Conservation (phyloP, 1,140 invertebrate species). For the Aphidius gifuensis region DNA sequence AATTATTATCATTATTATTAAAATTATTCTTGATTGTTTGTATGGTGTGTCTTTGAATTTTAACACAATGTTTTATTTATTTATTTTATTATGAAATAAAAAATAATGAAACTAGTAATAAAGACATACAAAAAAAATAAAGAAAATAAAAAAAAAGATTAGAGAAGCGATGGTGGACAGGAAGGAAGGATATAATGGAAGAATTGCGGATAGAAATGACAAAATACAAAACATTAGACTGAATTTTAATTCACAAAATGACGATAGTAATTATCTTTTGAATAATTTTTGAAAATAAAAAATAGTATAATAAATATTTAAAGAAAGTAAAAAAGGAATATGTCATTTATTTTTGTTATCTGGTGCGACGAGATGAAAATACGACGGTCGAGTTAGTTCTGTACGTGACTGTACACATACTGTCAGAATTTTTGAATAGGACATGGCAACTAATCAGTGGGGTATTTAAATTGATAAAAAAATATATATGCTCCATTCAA, state of each 20-base stretch:
- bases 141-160: slow-evolving; percentile 5
- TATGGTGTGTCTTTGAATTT: too few relatives aligned
- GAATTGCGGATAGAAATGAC: slow-evolving; percentile 5
- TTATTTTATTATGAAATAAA: slow-evolving; percentile 7
- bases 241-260: too few relatives aligned
- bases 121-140: neutral
- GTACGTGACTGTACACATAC: slow-evolving; percentile 42
- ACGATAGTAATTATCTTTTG: too few relatives aligned
- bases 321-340: neutral
- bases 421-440: slow-evolving; percentile 1
- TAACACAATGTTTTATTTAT: slow-evolving; percentile 14
- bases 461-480: neutral
- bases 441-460: slow-evolving; percentile 32
- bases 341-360: slow-evolving; percentile 2
- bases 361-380: slow-evolving; percentile 47
- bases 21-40: too few relatives aligned
- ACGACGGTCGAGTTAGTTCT: slow-evolving; percentile 50
- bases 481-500: too few relatives aligned
- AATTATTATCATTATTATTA: too few relatives aligned
- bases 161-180: slow-evolving; percentile 10
- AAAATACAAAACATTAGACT: neutral
- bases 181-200: slow-evolving; percentile 10
- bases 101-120: too few relatives aligned
- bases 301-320: slow-evolving; percentile 7
- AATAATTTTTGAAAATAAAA: neutral